Evolutionary conservation across 2,797 vertebrate genomes (phyloP).

Genomic region (Girardinus metallicus): DNA sequence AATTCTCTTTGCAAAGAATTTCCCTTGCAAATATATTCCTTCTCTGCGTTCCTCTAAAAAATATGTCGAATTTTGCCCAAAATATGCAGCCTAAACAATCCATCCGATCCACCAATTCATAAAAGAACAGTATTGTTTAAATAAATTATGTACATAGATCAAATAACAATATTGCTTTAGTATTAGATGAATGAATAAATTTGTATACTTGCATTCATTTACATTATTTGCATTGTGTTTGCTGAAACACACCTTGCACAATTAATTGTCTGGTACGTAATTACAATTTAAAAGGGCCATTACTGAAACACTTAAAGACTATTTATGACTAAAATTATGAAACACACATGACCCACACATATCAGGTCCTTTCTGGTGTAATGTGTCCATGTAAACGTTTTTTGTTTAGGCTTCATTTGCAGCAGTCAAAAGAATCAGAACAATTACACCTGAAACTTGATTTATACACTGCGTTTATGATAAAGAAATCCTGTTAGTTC

Average conservation of each 20-base stretch:
- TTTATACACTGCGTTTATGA: constrained; percentile 11
- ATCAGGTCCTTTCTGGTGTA: constrained; percentile 27
- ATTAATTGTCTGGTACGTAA: background rate
- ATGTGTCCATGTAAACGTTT: constrained; percentile 20
- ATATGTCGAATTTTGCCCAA: background rate
- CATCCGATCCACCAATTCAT: background rate
- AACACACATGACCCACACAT: constrained; percentile 1
- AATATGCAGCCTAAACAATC: constrained; percentile 2
- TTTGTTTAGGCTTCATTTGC: constrained; percentile 6
- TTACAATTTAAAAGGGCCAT: constrained; percentile 1
- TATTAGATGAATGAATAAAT: background rate
- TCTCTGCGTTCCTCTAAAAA: constrained; percentile 13
- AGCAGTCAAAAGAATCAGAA: background rate
- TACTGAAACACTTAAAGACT: background rate
- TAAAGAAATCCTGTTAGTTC: constrained; percentile 25
- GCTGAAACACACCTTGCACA: background rate
- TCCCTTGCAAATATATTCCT: constrained; percentile 62
- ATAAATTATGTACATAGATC: background rate
- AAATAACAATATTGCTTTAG: background rate
- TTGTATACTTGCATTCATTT: background rate
- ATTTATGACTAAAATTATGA: too few species aligned
- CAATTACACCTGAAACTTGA: too few species aligned
- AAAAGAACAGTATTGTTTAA: background rate
- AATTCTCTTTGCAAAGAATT: constrained; percentile 62
- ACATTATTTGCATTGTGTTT: background rate